phyloP scores from a whole-genome alignment of 2,888 invertebrate genomes.

The Pollenia amentaria region DNA sequence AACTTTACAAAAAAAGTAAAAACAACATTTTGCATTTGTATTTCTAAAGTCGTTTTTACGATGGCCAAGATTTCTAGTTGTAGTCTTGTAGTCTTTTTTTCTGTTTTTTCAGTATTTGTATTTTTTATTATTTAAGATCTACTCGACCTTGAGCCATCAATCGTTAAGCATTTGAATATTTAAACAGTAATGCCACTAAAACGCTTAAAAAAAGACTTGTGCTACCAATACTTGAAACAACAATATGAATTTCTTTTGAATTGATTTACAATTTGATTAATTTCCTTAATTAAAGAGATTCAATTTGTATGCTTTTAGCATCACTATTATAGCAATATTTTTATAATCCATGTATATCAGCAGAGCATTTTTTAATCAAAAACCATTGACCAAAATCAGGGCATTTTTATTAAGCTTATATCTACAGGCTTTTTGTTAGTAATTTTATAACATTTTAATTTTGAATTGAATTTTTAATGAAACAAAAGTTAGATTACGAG shows the following conservation, averaged over 20 bases:
- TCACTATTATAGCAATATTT: no score
- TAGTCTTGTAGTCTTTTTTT: neutral
- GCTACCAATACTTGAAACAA: neutral
- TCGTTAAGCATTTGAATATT: slow-evolving; percentile 61
- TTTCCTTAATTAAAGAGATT: slow-evolving; percentile 42
- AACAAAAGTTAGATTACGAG: no score
- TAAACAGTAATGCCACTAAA: neutral
- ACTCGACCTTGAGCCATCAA: slow-evolving; percentile 62
- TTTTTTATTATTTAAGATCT: slow-evolving; percentile 24
- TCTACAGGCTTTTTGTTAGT: no score
- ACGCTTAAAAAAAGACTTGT: neutral
- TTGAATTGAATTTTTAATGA: no score
- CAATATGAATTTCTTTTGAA: slow-evolving; percentile 44
- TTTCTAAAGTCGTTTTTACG: slow-evolving; percentile 14
- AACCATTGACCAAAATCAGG: no score
- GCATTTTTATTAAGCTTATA: no score
- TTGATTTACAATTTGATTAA: slow-evolving; percentile 41
- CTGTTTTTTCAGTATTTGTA: neutral
- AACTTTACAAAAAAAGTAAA: slow-evolving; percentile 44
- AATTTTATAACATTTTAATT: no score
- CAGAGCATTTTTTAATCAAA: no score
- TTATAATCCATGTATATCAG: no score
- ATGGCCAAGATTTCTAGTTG: slow-evolving; percentile 21
- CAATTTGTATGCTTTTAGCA: slow-evolving; percentile 13
- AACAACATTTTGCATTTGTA: slow-evolving; percentile 1